phyloP scores from a whole-genome alignment of 92 coral and sea anemone genomes.

The Siderastrea radians region DNA sequence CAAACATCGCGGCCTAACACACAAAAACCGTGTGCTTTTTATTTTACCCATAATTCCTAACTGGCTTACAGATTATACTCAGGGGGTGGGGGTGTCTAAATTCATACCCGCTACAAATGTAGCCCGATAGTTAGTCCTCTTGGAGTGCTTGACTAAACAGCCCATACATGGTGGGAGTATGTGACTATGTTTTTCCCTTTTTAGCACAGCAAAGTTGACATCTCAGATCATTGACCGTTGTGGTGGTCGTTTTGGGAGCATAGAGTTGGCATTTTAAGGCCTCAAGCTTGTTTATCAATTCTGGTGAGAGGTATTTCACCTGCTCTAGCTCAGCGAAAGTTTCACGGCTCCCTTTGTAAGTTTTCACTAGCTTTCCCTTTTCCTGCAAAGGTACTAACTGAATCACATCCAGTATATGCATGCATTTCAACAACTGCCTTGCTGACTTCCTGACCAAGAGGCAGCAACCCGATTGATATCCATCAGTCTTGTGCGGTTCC shows the following conservation, averaged over 20 bases:
- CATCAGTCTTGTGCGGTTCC: conserved; percentile 25
- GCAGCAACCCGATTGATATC: conserved; percentile 36
- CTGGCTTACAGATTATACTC: too few species aligned
- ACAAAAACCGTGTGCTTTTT: too few species aligned
- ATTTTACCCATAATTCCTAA: too few species aligned
- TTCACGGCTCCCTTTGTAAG: conserved; percentile 19
- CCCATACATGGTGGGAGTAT: conserved; percentile 11
- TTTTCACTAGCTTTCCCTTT: conserved; percentile 39
- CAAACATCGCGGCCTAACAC: too few species aligned
- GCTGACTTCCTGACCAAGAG: conserved; percentile 23
- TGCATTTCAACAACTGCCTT: conserved; percentile 46
- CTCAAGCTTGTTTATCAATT: conserved; percentile 10
- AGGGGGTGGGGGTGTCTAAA: too few species aligned
- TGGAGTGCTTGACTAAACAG: conserved; percentile 37
- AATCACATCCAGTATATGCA: conserved; percentile 41
- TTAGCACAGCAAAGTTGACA: conserved; percentile 40
- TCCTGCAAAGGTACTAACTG: conserved; percentile 46
- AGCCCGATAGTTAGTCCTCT: conserved; percentile 46
- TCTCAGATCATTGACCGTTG: conserved; percentile 41
- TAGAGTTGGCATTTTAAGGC: conserved; percentile 25
- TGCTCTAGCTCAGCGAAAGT: conserved; percentile 29
- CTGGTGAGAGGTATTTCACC: neutral
- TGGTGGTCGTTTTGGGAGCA: conserved; percentile 5
- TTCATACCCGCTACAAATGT: neutral
- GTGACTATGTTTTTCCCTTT: conserved; percentile 39